phyloP scores from a whole-genome alignment of 1,140 invertebrate genomes.

The Lepidurus arcticus region DNA sequence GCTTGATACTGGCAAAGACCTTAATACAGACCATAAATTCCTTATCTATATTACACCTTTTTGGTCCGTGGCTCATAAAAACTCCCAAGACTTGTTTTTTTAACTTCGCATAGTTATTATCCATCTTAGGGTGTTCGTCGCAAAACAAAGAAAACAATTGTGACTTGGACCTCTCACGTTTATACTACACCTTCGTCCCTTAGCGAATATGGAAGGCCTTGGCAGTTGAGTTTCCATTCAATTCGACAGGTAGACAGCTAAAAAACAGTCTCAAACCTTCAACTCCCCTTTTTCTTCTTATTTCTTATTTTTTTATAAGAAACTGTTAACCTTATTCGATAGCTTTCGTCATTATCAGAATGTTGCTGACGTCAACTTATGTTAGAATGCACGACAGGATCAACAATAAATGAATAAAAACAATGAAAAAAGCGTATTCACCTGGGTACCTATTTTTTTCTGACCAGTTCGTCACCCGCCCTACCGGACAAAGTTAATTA shows the following conservation, averaged over 20 bases:
- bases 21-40: background rate
- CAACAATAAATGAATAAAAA: background rate
- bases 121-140: background rate
- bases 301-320: background rate
- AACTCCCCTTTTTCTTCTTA: background rate
- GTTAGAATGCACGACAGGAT: background rate
- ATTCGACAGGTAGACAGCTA: background rate
- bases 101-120: background rate
- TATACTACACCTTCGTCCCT: background rate
- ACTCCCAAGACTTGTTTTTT: background rate
- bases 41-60: background rate
- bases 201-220: background rate
- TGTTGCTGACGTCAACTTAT: background rate
- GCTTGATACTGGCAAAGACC: background rate
- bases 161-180: background rate
- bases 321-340: background rate
- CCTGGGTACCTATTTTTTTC: background rate
- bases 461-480: background rate
- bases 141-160: slow-evolving; percentile 5
- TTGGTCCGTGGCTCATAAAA: background rate
- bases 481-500: too few relatives aligned
- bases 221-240: background rate
- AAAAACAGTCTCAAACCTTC: background rate
- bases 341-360: background rate
- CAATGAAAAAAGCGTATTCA: background rate